Conservation (phyloP, 2,113 vertebrate genomes). For the Phyllostomus hastatus region DNA sequence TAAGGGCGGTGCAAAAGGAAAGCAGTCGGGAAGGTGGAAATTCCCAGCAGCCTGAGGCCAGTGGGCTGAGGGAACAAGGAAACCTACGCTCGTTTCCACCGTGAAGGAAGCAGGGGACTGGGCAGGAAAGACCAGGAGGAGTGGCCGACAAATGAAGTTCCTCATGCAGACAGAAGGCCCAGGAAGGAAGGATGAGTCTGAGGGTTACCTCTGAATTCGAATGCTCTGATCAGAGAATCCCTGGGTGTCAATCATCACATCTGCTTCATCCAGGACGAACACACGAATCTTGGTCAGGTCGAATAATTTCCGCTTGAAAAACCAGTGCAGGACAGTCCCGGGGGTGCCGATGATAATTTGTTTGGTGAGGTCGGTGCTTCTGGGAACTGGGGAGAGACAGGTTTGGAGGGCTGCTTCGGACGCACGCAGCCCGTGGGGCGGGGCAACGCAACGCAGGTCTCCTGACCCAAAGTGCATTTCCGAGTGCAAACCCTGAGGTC, state of each 20-base stretch:
- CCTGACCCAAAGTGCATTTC: neutral
- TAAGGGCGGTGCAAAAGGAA: neutral
- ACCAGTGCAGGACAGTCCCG: slow-evolving; percentile 83
- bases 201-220: slow-evolving; percentile 81
- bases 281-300: slow-evolving; percentile 74
- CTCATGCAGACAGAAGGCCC: neutral
- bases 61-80: neutral
- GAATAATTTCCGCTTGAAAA: slow-evolving; percentile 79
- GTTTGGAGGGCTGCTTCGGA: neutral
- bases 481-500: neutral
- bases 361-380: slow-evolving; percentile 52
- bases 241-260: slow-evolving; percentile 83
- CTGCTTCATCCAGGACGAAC: slow-evolving; percentile 84
- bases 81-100: neutral
- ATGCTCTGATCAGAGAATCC: slow-evolving; percentile 82
- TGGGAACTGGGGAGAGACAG: slow-evolving; percentile 63
- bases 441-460: rapidly evolving
- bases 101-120: neutral
- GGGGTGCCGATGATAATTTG: slow-evolving; percentile 85
- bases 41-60: neutral
- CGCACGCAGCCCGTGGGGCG: neutral
- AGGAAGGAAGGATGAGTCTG: neutral
- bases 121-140: neutral
- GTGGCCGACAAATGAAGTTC: neutral
- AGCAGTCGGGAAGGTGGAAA: neutral